Evolutionary conservation across 2,113 vertebrate genomes (phyloP).

Genomic region (Anguilla japonica): DNA sequence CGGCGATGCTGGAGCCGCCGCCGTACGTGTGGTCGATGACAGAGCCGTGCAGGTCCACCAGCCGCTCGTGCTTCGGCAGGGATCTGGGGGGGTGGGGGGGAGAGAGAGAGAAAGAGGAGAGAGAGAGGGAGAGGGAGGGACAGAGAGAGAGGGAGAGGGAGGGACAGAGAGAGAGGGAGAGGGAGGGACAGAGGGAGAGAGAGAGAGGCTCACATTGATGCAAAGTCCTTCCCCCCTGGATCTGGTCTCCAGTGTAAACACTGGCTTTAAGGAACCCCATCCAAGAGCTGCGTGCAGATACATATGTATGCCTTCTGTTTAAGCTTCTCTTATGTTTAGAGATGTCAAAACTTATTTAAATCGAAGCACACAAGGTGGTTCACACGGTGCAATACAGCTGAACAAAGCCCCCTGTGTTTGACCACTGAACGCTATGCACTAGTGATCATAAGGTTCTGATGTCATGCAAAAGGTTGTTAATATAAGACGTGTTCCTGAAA

Average conservation of each 20-base stretch:
- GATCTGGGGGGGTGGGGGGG: conserved; percentile 66
- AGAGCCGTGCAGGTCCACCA: conserved; percentile 93
- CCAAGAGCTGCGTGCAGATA: background rate
- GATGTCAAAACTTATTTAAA: background rate
- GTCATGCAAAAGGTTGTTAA: background rate
- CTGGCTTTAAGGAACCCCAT: background rate
- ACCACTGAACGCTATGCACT: background rate
- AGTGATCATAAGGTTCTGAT: conserved; percentile 1
- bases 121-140: too few species aligned
- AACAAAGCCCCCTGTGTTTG: background rate
- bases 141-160: background rate
- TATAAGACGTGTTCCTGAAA: background rate
- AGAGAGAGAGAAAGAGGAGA: background rate
- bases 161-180: too few species aligned
- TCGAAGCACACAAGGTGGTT: background rate
- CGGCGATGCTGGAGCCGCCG: conserved; percentile 89
- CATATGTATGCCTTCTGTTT: background rate
- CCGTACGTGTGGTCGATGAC: conserved; percentile 93
- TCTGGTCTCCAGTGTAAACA: background rate
- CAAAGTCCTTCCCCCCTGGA: background rate
- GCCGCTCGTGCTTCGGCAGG: conserved; percentile 86
- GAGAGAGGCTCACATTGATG: too few species aligned
- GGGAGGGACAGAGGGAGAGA: too few species aligned
- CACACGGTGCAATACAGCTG: background rate
- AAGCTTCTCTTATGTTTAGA: background rate